Conservation (phyloP, 2,888 invertebrate genomes). For the Platycnemis pennipes region DNA sequence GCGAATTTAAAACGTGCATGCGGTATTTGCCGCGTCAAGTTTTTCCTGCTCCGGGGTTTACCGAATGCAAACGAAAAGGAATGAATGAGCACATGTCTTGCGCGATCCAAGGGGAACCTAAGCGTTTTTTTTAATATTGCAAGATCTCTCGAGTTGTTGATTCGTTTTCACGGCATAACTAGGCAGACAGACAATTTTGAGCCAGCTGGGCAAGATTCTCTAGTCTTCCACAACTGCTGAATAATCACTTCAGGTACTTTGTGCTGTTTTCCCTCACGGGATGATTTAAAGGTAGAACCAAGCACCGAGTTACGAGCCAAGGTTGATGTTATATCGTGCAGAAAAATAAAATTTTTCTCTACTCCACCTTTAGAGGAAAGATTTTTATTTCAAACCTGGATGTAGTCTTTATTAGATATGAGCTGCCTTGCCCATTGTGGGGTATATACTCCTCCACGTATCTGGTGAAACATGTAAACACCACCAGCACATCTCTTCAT, state of each 20-base stretch:
- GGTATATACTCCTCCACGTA: too few species aligned
- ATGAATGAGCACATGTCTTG: neutral
- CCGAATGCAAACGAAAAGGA: neutral
- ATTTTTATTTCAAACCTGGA: too few species aligned
- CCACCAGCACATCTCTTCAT: too few species aligned
- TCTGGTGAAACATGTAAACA: too few species aligned
- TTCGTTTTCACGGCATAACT: neutral
- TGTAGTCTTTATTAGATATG: too few species aligned
- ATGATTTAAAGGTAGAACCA: too few species aligned
- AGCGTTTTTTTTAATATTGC: neutral
- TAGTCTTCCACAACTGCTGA: neutral
- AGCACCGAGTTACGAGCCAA: too few species aligned
- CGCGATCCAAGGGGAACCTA: neutral
- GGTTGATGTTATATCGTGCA: too few species aligned
- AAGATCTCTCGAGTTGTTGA: neutral
- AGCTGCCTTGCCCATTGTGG: too few species aligned
- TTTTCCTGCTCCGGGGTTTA: neutral
- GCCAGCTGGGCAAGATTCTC: neutral
- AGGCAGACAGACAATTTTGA: neutral
- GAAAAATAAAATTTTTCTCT: too few species aligned
- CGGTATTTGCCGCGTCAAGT: neutral
- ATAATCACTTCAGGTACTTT: neutral
- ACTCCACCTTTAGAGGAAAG: too few species aligned
- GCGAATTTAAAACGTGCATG: conserved; percentile 22
- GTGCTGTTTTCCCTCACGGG: neutral